Evolutionary conservation across 1,140 invertebrate genomes (phyloP), one percentile per base, ranked within the genome.

Genomic region (Cherax quadricarinatus): DNA sequence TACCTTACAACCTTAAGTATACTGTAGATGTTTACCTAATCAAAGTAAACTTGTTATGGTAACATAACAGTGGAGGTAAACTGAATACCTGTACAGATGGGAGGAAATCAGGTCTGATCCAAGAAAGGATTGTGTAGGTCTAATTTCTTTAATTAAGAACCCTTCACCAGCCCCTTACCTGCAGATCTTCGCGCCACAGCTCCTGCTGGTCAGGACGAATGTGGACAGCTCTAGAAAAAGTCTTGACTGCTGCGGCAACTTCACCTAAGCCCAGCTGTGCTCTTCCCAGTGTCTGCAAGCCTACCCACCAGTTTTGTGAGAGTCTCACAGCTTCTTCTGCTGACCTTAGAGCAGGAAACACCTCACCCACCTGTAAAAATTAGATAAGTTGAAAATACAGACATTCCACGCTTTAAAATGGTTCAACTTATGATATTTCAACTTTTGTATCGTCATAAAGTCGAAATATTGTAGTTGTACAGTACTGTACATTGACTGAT

Each of bases 211-310:
- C 93, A 21, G 95, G 95, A 91, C 95, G 94, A 4, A 96, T 82
- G 89, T 95, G 95, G 75, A 95, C 88, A 2, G 95, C 95, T 89
- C 94, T 94, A 9, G 94, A 94, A 92, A 96, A 96, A 88, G 94
- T 94, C 51, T 93, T 94, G n/a, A 95, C 91, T 53, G 95, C 95
- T 94, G 95, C 60, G 88, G 91, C 94, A 9, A 96, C 94, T 93
- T 95, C 95, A 78, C 95, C 95, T 9, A 95, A 86, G 49, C 95
- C 95, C 51, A 95, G 93, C 81, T 95, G 95, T 16, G 95, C 94
- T 87, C 95, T 89, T 1, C 95, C 95, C 49, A 95, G 94, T 7
- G 95, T 96, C 93, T 96, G 95, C 86, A 95, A 94, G 9, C 93
- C 95, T 66, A 94, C 93, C 95, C 95, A 95, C 95, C 95, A 96